These are phyloP conservation scores for Eudyptes chrysolophus DNA, from an alignment of 2,113 vertebrate genomes.

Conservation along the genomic window DNA sequence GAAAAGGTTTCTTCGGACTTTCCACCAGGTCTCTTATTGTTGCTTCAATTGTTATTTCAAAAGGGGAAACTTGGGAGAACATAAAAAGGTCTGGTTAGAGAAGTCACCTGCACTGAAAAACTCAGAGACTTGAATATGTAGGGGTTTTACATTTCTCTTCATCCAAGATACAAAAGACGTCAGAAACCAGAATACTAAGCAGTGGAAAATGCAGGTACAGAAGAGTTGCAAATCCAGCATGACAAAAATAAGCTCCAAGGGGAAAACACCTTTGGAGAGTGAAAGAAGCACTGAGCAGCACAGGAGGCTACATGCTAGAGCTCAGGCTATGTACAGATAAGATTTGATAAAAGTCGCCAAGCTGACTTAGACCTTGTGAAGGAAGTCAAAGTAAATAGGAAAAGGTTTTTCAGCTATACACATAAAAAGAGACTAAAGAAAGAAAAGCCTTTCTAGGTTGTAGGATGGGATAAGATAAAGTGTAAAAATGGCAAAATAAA, in stretches of 20 bases:
- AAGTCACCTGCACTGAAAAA: background rate
- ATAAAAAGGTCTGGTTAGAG: background rate
- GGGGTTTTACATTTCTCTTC: background rate
- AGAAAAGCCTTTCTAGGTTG: background rate
- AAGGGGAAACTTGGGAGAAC: background rate
- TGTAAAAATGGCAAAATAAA: background rate
- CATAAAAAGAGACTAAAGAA: background rate
- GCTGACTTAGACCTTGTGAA: background rate
- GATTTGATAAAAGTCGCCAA: background rate
- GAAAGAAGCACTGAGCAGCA: background rate
- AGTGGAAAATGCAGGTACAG: background rate
- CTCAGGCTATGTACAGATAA: background rate
- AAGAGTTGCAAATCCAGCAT: background rate
- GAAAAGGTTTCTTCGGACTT: background rate
- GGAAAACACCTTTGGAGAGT: background rate
- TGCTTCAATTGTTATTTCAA: background rate
- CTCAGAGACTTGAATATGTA: background rate
- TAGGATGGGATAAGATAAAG: background rate
- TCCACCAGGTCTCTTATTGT: background rate
- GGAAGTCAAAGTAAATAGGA: background rate
- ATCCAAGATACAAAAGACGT: background rate
- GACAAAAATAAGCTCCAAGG: background rate
- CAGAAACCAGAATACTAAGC: background rate
- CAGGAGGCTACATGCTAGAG: background rate
- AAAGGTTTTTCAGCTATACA: background rate